Conservation (phyloP, 2,888 invertebrate genomes). For the Parasteatoda lunata region DNA sequence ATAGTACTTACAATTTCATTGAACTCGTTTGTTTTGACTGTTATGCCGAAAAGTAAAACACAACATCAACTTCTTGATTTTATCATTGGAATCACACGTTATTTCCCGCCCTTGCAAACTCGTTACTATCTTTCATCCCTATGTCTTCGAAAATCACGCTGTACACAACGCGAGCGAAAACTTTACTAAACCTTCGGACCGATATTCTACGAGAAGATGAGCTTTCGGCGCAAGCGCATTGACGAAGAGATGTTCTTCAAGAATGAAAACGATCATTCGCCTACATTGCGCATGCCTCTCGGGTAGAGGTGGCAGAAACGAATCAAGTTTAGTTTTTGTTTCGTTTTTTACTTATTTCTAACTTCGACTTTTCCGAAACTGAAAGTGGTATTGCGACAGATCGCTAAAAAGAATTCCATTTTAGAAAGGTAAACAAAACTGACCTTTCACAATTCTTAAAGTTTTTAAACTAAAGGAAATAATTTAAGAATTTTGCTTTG, state of each 20-base stretch:
- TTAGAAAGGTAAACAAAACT: no score
- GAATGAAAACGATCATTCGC: constrained; percentile 63
- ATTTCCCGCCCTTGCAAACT: no score
- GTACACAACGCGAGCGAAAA: constrained; percentile 17
- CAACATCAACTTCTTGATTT: no score
- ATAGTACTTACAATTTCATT: no score
- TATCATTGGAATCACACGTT: no score
- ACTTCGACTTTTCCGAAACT: constrained; percentile 15
- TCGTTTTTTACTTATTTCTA: neutral
- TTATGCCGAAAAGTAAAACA: no score
- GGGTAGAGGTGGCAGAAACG: constrained; percentile 12
- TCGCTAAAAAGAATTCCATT: no score
- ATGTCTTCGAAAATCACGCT: constrained; percentile 1
- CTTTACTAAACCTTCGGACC: constrained; percentile 30
- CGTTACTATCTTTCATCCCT: no score
- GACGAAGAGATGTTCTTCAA: constrained; percentile 47
- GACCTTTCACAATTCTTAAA: no score
- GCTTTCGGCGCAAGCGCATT: constrained; percentile 41
- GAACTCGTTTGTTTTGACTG: no score
- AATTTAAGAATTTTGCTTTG: no score
- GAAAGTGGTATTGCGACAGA: neutral
- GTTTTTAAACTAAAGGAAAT: no score
- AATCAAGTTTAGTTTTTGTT: constrained; percentile 10
- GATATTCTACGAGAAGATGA: constrained; percentile 24
- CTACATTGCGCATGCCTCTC: constrained; percentile 46